Evolutionary conservation across 2,888 invertebrate genomes (phyloP), one percentile per base, ranked within the genome.

Genomic region (Eucriotettix oculatus): DNA sequence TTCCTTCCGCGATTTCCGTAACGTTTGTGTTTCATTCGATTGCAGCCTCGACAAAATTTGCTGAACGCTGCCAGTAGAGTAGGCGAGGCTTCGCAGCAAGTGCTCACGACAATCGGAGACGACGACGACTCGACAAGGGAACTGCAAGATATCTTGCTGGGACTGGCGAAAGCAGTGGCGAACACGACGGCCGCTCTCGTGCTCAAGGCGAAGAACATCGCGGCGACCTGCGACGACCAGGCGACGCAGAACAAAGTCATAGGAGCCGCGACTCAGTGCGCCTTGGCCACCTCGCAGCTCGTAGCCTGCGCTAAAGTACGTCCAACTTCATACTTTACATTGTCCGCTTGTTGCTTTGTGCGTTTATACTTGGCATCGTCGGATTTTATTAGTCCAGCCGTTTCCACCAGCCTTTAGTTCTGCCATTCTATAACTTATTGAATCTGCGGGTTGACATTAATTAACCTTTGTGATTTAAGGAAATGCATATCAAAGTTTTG

Each of bases 141-240:
- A 68, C 79, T 90, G 0, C 86, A 85, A 78, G 98, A 99, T 67
- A 88, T 93, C 76, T 81, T 99, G 0, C 78, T 99, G 40, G 89
- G 91, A 0, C 78, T 97, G 66, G 98, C 98, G 10, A 98, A 98
- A 75, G 92, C 91, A 0, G 98, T 99, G 42, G 99, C 99, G 53
- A 99, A 97, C 72, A 93, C 96, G 2, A 97, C 99, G 0, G 98
- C 99, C 0, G 91, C 93, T 1, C 76, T 99, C 58, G 98, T 99
- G 1, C 79, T 98, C 59, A 91, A 93, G 71, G 97, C 98, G 0
- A 97, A 98, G 78, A 90, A 91, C 68, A 95, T 98, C 64, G 96
- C 98, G 0, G 90, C 91, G 1, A 90, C 90, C 66, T 89, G 89
- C 69, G 89, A 90, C 67, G 86, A 88, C 68, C 87, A 87, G 65